A percentile compares a stretch with the other conserved stretches of the same genome.
Conservation (phyloP, 2,797 vertebrate species). For the Gymnoscopelus microlampas region DNA sequence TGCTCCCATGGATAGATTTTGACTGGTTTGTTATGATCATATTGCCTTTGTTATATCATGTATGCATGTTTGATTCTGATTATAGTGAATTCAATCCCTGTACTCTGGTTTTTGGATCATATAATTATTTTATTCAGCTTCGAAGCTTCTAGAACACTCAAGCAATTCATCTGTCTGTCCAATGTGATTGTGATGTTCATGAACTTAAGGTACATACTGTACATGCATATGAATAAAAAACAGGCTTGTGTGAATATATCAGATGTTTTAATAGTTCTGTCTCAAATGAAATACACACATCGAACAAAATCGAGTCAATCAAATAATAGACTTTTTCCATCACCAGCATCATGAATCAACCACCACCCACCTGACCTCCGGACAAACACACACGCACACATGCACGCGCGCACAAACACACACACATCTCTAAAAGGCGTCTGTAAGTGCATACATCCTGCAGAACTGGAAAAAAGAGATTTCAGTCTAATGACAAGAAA, state of each 20-base stretch:
- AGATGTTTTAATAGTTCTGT: conserved; percentile 71
- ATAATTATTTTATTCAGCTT: too few relatives aligned
- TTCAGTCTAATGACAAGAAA: conserved; percentile 46
- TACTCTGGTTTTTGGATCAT: too few relatives aligned
- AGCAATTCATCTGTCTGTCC: too few relatives aligned
- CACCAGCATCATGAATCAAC: conserved; percentile 53
- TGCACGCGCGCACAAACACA: conserved; percentile 11
- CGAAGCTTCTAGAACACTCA: too few relatives aligned
- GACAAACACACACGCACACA: conserved; percentile 39
- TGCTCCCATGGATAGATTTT: too few relatives aligned
- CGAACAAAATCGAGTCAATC: conserved; percentile 60
- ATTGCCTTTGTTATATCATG: too few relatives aligned
- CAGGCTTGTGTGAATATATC: conserved; percentile 45
- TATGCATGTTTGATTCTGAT: too few relatives aligned
- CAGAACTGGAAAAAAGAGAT: conserved; percentile 39
- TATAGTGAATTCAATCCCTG: too few relatives aligned
- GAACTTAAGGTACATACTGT: too few relatives aligned
- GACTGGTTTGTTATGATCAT: too few relatives aligned
- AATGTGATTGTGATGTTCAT: too few relatives aligned
- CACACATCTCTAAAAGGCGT: conserved; percentile 33
- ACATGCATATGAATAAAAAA: not conserved
- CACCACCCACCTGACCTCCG: conserved; percentile 12
- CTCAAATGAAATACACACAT: conserved; percentile 66
- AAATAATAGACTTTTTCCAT: conserved; percentile 62
- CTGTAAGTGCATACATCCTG: conserved; percentile 43